Evolutionary conservation across 1,140 invertebrate genomes (phyloP).

Genomic region (Copidosoma floridanum): DNA sequence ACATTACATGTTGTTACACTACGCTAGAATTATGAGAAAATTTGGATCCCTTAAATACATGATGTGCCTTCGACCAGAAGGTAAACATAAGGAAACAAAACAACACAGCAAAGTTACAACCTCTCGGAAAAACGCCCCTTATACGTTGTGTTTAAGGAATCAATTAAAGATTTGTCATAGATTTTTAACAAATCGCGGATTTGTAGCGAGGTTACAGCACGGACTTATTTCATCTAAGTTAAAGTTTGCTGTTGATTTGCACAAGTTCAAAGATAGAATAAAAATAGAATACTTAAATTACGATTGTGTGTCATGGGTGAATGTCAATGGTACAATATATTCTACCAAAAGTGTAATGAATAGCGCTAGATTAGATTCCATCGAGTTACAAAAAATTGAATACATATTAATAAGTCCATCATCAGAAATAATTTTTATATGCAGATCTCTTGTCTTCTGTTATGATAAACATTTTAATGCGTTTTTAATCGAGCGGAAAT

Average conservation of each 20-base stretch:
- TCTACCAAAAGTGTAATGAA: background rate
- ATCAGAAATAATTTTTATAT: background rate
- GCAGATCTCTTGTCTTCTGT: background rate
- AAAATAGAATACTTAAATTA: background rate
- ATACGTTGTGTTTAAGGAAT: constrained; percentile 11
- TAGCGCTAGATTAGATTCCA: constrained; percentile 1
- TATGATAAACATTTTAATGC: background rate
- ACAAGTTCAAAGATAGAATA: background rate
- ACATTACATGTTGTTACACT: constrained; percentile 28
- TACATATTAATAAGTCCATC: background rate
- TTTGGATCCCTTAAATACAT: constrained; percentile 25
- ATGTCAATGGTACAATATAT: constrained; percentile 1
- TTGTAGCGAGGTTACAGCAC: background rate
- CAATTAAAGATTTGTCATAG: constrained; percentile 24
- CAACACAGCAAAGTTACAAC: constrained; percentile 17
- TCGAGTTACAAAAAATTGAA: too few species aligned
- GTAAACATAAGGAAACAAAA: constrained; percentile 31
- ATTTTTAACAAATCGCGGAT: constrained; percentile 4
- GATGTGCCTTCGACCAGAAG: constrained; percentile 28
- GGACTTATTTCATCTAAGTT: background rate
- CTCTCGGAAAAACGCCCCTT: constrained; percentile 20
- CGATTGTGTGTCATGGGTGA: background rate
- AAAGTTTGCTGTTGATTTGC: background rate
- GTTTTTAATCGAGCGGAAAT: background rate
- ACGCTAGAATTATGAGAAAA: constrained; percentile 22